Percentiles rank a stretch among this genome's conserved stretches.
phyloP scores from a whole-genome alignment of 2,797 vertebrate genomes.

The Poeciliopsis infans region DNA sequence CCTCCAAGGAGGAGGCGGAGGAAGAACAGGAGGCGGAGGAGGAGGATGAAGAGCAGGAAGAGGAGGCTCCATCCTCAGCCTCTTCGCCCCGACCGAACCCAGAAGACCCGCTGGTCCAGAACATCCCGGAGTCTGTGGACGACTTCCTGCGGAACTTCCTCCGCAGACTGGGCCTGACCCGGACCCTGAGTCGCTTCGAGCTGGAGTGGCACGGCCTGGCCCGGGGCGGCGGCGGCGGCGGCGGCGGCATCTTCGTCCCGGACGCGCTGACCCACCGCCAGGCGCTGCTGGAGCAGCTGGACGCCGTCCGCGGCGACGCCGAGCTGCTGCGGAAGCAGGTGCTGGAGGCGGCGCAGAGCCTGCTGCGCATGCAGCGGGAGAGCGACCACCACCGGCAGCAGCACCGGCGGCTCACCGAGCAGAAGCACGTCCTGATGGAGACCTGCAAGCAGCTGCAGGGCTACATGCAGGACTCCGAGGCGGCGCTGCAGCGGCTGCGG shows the following conservation, averaged over 20 bases:
- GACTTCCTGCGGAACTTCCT: conserved; percentile 93
- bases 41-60: not conserved
- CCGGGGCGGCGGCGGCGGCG: not conserved
- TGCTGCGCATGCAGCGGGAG: conserved; percentile 84
- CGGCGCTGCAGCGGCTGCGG: conserved; percentile 79
- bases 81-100: not conserved
- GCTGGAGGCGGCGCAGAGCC: conserved; percentile 76
- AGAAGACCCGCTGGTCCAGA: conserved; percentile 1
- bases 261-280: conserved; percentile 79
- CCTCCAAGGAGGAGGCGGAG: not conserved
- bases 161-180: conserved; percentile 83
- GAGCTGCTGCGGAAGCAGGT: conserved; percentile 76
- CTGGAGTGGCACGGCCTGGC: conserved; percentile 88
- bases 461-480: conserved; percentile 85
- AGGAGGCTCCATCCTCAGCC: not conserved
- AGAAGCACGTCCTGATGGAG: conserved; percentile 82
- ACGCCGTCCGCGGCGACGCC: conserved; percentile 76
- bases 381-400: conserved; percentile 88
- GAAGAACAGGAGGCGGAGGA: not conserved
- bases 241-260: conserved; percentile 67
- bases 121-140: conserved; percentile 83
- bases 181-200: conserved; percentile 89
- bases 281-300: conserved; percentile 81
- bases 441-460: conserved; percentile 85
- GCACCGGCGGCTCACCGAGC: conserved; percentile 78